phyloP scores from a whole-genome alignment of 2,113 vertebrate genomes.

The human (Homo sapiens) region GRCh38 chr14:44431501-44432000 shows the following conservation, averaged over 20 bases:
- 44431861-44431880: not conserved
- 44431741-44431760: not conserved
- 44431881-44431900: not conserved
- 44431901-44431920: not conserved
- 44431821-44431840: not conserved
- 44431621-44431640: not conserved
- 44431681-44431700: not conserved
- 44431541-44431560: not conserved
- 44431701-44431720: not conserved
- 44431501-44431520: not conserved
- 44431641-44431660: not conserved
- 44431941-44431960: not conserved
- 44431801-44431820: not conserved
- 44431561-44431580: not conserved
- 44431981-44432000: not conserved
- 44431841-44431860: not conserved
- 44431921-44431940: not conserved
- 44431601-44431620: not conserved
- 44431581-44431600: not conserved
- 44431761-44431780: not conserved
- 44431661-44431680: too few species aligned
- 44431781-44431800: not conserved
- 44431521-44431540: not conserved
- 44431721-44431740: not conserved
- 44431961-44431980: not conserved